Conservation (phyloP, 2,797 vertebrate species). For the Glyptemys insculpta region DNA sequence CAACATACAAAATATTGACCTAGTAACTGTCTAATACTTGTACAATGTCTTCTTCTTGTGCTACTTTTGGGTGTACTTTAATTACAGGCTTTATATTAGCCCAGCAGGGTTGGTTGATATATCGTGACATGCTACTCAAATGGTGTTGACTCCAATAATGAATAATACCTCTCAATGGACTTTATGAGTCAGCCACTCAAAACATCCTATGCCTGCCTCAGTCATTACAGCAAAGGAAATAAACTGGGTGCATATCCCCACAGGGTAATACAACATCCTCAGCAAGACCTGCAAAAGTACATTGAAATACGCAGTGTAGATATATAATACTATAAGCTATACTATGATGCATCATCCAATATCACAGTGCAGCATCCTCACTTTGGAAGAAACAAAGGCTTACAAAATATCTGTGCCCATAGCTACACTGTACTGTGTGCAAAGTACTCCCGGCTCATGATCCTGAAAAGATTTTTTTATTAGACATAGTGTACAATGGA, state of each 20-base stretch:
- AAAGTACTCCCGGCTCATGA: background rate
- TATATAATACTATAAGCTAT: background rate
- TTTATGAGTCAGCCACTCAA: background rate
- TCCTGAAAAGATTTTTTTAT: background rate
- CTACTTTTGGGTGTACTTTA: background rate
- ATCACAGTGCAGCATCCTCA: background rate
- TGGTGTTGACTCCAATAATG: background rate
- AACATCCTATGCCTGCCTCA: background rate
- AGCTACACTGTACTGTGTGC: background rate
- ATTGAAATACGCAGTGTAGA: background rate
- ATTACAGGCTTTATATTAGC: slow-evolving; percentile 37
- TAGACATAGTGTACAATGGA: background rate
- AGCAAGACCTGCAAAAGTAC: background rate
- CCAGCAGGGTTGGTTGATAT: slow-evolving; percentile 14
- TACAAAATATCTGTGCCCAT: slow-evolving; percentile 9
- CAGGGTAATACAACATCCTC: background rate
- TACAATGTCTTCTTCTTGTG: slow-evolving; percentile 36
- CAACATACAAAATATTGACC: slow-evolving; percentile 26
- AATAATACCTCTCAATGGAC: background rate
- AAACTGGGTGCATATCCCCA: background rate
- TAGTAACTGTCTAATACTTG: slow-evolving; percentile 5
- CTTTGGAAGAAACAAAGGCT: slow-evolving; percentile 24
- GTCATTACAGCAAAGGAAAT: background rate
- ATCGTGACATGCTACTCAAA: slow-evolving; percentile 4
- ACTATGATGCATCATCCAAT: background rate